A percentile compares a stretch with the other conserved stretches of the same genome.
phyloP scores from a whole-genome alignment of 2,113 vertebrate genomes.

The Caranx melampygus region DNA sequence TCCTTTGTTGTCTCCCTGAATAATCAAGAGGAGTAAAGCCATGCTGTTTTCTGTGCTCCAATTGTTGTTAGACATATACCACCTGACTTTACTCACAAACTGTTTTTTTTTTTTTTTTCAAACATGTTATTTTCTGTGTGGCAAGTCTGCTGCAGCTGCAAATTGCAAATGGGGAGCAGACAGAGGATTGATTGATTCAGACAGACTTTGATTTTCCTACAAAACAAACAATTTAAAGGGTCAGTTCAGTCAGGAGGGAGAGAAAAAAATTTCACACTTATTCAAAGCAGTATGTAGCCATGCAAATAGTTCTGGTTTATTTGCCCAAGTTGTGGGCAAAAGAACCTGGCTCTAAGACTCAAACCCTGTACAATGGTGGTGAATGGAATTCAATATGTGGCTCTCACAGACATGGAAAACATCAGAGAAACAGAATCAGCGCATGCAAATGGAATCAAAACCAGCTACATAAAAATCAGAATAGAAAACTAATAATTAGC shows the following conservation, averaged over 20 bases:
- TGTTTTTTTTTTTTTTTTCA: background rate
- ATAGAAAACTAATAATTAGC: background rate
- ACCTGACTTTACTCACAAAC: constrained; percentile 18
- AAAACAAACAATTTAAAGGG: constrained; percentile 11
- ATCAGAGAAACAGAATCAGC: background rate
- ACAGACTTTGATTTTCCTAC: background rate
- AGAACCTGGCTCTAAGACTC: background rate
- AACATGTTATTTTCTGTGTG: background rate
- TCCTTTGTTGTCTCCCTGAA: constrained; percentile 18
- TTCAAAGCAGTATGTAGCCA: background rate
- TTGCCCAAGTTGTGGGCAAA: background rate
- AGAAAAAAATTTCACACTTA: background rate
- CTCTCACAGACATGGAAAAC: background rate
- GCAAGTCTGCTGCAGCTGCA: background rate
- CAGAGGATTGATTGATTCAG: constrained; percentile 10
- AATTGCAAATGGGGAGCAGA: constrained; percentile 24
- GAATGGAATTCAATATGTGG: background rate
- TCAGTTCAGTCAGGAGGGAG: background rate
- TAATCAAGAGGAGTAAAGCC: constrained; percentile 10
- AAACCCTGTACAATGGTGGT: background rate
- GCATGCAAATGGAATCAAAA: background rate
- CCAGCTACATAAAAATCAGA: background rate
- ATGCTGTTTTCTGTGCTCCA: constrained; percentile 1
- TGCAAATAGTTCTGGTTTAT: constrained; percentile 3
- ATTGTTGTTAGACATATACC: background rate